phyloP scores from a whole-genome alignment of 2,888 invertebrate species.

The Heliconius ismenius region DNA sequence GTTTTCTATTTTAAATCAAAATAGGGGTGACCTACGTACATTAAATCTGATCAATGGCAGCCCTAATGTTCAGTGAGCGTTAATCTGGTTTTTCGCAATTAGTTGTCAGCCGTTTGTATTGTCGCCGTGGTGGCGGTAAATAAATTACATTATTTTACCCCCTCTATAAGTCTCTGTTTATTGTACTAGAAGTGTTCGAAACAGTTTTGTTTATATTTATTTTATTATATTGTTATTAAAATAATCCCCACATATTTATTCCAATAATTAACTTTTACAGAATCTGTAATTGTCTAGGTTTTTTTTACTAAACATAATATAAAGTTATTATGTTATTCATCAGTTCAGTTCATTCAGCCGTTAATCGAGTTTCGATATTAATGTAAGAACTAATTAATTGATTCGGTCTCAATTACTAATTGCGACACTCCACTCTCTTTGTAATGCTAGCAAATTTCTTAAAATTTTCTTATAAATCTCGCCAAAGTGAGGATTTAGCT shows the following conservation, averaged over 20 bases:
- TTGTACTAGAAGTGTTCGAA: conserved; percentile 47
- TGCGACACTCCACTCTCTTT: background rate
- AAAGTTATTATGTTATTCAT: background rate
- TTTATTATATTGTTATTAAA: no score
- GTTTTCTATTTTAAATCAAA: background rate
- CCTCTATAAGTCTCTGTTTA: conserved; percentile 60
- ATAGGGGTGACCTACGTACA: background rate
- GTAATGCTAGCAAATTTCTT: background rate
- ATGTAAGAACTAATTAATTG: background rate
- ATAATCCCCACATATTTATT: no score
- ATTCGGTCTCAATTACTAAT: background rate
- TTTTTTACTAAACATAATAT: background rate
- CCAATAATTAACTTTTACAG: no score
- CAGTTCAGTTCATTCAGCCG: no score
- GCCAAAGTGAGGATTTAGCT: conserved; percentile 45
- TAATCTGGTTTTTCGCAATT: conserved; percentile 79
- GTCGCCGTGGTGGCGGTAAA: conserved; percentile 63
- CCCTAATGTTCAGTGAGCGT: conserved; percentile 57
- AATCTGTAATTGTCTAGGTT: no score
- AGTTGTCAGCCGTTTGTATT: conserved; percentile 70
- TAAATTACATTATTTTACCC: conserved; percentile 58
- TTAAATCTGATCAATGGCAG: conserved; percentile 49
- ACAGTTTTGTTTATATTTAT: no score
- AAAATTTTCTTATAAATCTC: conserved; percentile 29
- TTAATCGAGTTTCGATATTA: background rate